These are phyloP conservation scores for Ptychodera flava DNA, from an alignment of 35 echinoderm and acorn worm genomes.

Conservation along the genomic window DNA sequence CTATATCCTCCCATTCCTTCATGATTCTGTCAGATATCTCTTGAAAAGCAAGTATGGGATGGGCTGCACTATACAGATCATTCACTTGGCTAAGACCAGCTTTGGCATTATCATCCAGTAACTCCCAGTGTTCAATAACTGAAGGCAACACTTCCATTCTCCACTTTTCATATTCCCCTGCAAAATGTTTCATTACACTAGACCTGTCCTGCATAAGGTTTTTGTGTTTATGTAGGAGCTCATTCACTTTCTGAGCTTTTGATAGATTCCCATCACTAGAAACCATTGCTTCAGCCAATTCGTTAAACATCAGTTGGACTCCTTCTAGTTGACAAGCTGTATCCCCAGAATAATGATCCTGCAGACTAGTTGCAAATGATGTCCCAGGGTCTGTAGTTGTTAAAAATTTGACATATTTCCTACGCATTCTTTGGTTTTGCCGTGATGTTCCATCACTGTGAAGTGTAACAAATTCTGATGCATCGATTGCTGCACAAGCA, in stretches of 20 bases:
- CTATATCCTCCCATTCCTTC: constrained; percentile 43
- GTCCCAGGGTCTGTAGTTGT: constrained; percentile 15
- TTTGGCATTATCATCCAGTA: constrained; percentile 3
- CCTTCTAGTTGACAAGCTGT: constrained; percentile 21
- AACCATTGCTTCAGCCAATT: neutral
- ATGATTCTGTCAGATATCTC: constrained; percentile 36
- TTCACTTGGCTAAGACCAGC: constrained; percentile 29
- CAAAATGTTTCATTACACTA: constrained; percentile 43
- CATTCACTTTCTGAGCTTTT: constrained; percentile 25
- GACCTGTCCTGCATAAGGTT: constrained; percentile 48
- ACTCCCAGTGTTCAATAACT: no score
- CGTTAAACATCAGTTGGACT: constrained; percentile 11
- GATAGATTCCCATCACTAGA: neutral
- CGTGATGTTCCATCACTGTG: constrained; percentile 29
- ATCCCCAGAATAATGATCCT: constrained; percentile 28
- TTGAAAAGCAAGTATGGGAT: constrained; percentile 48
- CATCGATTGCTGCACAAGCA: constrained; percentile 13
- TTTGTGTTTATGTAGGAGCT: constrained; percentile 32
- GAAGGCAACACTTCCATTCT: constrained; percentile 34
- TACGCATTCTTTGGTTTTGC: constrained; percentile 46
- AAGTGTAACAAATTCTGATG: constrained; percentile 11
- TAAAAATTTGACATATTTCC: constrained; percentile 30
- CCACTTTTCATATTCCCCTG: constrained; percentile 38
- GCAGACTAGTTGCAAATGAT: constrained; percentile 22
- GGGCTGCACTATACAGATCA: constrained; percentile 51